phyloP scores from a whole-genome alignment of 1,140 invertebrate species.

The Bicyclus anynana region DNA sequence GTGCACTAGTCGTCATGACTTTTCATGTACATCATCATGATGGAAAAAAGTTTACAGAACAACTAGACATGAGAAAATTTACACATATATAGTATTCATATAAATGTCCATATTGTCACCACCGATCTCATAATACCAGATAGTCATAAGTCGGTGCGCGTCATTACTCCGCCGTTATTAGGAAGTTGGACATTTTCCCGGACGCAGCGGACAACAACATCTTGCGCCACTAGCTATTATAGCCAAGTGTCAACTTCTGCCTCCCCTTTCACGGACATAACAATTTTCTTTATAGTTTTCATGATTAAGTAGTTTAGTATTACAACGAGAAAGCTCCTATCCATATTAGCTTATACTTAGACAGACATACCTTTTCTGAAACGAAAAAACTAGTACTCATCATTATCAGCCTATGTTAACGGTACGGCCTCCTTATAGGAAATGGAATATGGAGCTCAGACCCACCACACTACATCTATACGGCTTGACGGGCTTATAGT shows the following conservation, averaged over 20 bases:
- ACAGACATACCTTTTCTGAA: too few relatives aligned
- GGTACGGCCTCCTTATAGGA: too few relatives aligned
- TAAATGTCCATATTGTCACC: not conserved
- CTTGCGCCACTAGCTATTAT: constrained; percentile 68
- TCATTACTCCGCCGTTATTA: constrained; percentile 61
- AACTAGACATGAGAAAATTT: constrained; percentile 1
- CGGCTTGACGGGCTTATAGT: too few relatives aligned
- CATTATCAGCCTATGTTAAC: too few relatives aligned
- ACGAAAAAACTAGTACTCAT: too few relatives aligned
- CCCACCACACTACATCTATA: too few relatives aligned
- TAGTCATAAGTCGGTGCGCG: constrained; percentile 48
- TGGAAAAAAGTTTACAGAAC: too few relatives aligned
- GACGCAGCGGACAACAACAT: constrained; percentile 54
- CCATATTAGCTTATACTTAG: not conserved
- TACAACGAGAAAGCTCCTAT: not conserved
- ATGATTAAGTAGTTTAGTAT: not conserved
- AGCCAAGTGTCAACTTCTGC: constrained; percentile 48
- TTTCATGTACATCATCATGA: too few relatives aligned
- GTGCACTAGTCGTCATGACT: too few relatives aligned
- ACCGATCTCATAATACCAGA: constrained; percentile 31
- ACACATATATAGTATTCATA: not conserved
- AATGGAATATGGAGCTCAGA: too few relatives aligned
- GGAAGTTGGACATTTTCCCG: constrained; percentile 55
- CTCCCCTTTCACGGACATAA: constrained; percentile 30
- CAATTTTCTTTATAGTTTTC: constrained; percentile 12